Percentiles rank a stretch among this genome's conserved stretches.
Evolutionary conservation across 2,888 invertebrate species (phyloP).

Genomic region (Spatulosminthurus flaviceps): DNA sequence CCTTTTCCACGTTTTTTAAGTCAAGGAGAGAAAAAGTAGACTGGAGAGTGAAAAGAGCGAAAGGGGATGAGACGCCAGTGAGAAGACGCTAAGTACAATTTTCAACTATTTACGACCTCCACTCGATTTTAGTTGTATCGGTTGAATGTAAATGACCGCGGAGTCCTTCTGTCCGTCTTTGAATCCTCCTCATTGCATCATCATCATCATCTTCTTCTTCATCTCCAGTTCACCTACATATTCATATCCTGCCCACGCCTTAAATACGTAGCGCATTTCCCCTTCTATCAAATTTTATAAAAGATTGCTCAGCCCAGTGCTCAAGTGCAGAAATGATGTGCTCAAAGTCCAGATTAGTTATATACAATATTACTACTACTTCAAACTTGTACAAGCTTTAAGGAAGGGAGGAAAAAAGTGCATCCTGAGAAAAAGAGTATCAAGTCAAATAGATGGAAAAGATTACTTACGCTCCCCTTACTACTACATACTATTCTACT

Average conservation of each 20-base stretch:
- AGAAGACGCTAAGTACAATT: slow-evolving; percentile 42
- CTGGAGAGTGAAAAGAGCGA: neutral
- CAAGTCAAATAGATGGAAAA: slow-evolving; percentile 13
- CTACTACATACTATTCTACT: slow-evolving; percentile 3
- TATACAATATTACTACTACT: too few relatives aligned
- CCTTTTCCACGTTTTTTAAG: neutral
- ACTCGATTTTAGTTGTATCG: slow-evolving; percentile 33
- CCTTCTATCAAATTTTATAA: slow-evolving; percentile 6
- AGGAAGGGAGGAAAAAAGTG: too few relatives aligned
- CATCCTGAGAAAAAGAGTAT: neutral
- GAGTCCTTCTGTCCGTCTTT: slow-evolving; percentile 4
- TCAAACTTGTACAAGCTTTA: neutral
- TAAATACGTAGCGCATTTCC: neutral
- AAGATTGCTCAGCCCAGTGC: neutral
- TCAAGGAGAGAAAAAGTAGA: neutral
- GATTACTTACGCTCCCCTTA: neutral
- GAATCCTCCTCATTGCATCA: neutral
- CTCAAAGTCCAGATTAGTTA: neutral
- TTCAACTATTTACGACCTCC: slow-evolving; percentile 42
- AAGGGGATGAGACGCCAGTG: slow-evolving; percentile 35
- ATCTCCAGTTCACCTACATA: slow-evolving; percentile 6
- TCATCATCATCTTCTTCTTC: neutral
- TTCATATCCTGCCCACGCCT: neutral
- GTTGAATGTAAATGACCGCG: slow-evolving; percentile 18
- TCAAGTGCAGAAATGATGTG: slow-evolving; percentile 10